Conservation (phyloP, 2,888 invertebrate genomes). For the Julus scandinavius region DNA sequence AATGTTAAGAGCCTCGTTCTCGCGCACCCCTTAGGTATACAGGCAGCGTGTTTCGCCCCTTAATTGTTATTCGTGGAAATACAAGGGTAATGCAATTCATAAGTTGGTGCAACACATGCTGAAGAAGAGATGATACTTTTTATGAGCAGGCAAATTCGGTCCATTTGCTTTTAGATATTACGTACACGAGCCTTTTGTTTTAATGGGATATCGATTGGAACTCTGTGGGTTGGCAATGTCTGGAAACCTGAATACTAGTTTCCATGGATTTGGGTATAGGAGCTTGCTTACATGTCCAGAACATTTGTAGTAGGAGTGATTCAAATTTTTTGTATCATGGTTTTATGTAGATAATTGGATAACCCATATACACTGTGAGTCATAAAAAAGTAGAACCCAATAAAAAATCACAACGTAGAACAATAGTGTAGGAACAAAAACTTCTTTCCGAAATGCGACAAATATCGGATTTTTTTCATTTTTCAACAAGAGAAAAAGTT, state of each 20-base stretch:
- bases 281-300: too few species aligned
- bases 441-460: too few species aligned
- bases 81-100: conserved; percentile 12
- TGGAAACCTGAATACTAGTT: not conserved
- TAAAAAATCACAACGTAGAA: too few species aligned
- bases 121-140: not conserved
- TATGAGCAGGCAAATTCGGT: not conserved
- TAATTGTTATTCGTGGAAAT: conserved; percentile 2
- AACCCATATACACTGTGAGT: too few species aligned
- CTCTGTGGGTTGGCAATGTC: not conserved
- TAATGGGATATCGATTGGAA: not conserved
- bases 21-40: not conserved
- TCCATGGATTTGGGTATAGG: not conserved
- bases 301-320: too few species aligned
- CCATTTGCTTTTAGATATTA: conserved; percentile 5
- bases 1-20: not conserved
- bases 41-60: not conserved
- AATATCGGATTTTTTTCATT: too few species aligned
- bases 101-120: conserved; percentile 17
- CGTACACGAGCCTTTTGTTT: not conserved
- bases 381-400: too few species aligned
- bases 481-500: too few species aligned
- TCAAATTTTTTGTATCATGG: too few species aligned
- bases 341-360: too few species aligned
- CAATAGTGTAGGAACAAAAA: too few species aligned